These are phyloP conservation scores for Bucco capensis DNA, from an alignment of 2,113 vertebrate genomes.

Conservation along the genomic window DNA sequence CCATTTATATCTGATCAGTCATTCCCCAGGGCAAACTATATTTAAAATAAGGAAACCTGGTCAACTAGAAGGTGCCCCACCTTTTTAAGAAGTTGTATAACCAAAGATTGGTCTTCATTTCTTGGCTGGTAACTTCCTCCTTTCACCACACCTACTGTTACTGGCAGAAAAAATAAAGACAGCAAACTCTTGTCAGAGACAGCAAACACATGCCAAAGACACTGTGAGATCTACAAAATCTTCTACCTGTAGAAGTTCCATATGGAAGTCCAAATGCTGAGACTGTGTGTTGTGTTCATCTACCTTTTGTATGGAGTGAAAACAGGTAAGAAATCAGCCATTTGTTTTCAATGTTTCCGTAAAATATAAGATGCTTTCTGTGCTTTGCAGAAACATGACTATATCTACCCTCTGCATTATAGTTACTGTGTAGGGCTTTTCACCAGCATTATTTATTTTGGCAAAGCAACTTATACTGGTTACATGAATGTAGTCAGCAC, in stretches of 20 bases:
- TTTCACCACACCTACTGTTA: conserved; percentile 49
- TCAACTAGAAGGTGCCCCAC: conserved; percentile 21
- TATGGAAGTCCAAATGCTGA: conserved; percentile 55
- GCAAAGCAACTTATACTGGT: background rate
- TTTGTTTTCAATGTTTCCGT: background rate
- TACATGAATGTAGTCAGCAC: background rate
- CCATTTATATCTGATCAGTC: conserved; percentile 46
- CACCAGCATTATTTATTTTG: background rate
- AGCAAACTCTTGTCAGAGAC: background rate
- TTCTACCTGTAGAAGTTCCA: background rate
- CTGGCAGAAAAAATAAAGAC: background rate
- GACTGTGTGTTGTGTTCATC: conserved; percentile 25
- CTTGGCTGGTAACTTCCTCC: conserved; percentile 58
- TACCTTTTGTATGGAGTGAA: conserved; percentile 33
- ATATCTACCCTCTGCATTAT: background rate
- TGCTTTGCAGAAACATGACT: background rate
- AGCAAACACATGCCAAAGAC: background rate
- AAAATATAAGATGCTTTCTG: background rate
- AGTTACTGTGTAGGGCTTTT: background rate
- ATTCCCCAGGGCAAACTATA: conserved; percentile 33
- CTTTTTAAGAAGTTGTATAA: conserved; percentile 46
- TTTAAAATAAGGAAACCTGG: conserved; percentile 17
- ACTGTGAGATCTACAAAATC: background rate
- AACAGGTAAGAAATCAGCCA: conserved; percentile 52
- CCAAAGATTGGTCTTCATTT: background rate